phyloP scores from a whole-genome alignment of 2,113 vertebrate genomes.

The Mugil cephalus region DNA sequence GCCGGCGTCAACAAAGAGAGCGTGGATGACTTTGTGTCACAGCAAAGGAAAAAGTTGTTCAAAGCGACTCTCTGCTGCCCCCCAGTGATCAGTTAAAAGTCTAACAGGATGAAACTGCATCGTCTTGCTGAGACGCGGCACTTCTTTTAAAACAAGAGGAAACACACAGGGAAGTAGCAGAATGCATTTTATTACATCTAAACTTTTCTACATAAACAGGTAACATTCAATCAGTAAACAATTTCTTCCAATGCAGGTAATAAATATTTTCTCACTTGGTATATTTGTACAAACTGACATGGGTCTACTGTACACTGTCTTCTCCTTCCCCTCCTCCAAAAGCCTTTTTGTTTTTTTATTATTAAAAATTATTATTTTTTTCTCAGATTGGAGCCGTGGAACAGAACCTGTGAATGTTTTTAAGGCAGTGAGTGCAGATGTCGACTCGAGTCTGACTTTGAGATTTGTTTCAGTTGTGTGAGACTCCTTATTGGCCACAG shows the following conservation, averaged over 20 bases:
- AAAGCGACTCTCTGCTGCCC: conserved; percentile 62
- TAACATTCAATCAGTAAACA: conserved; percentile 99
- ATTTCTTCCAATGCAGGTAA: conserved; percentile 98
- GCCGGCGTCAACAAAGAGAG: neutral
- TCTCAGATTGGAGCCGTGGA: conserved; percentile 90
- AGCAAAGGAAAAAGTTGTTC: neutral
- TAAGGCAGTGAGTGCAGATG: conserved; percentile 96
- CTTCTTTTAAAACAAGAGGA: neutral
- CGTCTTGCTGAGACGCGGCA: neutral
- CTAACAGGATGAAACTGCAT: neutral
- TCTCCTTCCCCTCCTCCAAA: conserved; percentile 79
- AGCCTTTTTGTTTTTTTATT: conserved; percentile 77
- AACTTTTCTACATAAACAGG: conserved; percentile 99
- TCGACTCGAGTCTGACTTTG: conserved; percentile 72
- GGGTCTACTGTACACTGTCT: conserved; percentile 93
- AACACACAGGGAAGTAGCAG: conserved; percentile 79
- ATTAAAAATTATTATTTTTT: conserved; percentile 64
- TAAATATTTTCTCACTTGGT: conserved; percentile 98
- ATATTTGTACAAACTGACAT: conserved; percentile 98
- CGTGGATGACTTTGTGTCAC: neutral
- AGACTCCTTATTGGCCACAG: conserved; percentile 73
- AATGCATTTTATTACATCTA: conserved; percentile 99
- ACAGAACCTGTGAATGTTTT: conserved; percentile 88
- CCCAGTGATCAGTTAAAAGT: conserved; percentile 42
- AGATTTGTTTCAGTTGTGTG: conserved; percentile 61